Percentiles rank a stretch among this genome's conserved stretches.
Conservation (phyloP, 1,140 invertebrate genomes). For the Scaptodrosophila lebanonensis region DNA sequence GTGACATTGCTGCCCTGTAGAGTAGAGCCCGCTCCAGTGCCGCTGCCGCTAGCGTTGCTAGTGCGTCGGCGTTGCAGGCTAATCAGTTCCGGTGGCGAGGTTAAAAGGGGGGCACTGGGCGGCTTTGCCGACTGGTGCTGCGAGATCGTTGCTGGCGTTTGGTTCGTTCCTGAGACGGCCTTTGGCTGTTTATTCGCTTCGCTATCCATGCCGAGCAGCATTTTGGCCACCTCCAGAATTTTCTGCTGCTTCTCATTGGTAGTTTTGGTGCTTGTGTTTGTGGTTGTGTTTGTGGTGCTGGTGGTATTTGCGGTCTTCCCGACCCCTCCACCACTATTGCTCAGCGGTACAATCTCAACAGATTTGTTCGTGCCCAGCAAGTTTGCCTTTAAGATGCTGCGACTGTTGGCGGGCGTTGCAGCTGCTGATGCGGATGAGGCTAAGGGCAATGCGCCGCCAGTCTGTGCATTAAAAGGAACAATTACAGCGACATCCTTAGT, state of each 20-base stretch:
- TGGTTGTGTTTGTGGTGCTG: background rate
- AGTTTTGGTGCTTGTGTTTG: constrained; percentile 8
- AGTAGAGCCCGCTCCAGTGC: constrained; percentile 1
- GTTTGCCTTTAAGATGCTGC: constrained; percentile 68
- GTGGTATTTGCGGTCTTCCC: constrained; percentile 1
- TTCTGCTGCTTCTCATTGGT: constrained; percentile 46
- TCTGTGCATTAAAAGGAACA: no score
- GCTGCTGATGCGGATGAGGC: constrained; percentile 1
- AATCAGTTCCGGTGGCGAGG: constrained; percentile 66
- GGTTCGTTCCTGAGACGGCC: background rate
- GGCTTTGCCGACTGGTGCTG: constrained; percentile 16
- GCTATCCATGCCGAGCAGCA: constrained; percentile 31
- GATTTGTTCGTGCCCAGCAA: constrained; percentile 61
- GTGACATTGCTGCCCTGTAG: constrained; percentile 23
- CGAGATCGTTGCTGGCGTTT: background rate
- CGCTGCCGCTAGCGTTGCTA: background rate
- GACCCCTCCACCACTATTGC: background rate
- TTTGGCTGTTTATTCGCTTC: constrained; percentile 21
- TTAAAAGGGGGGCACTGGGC: constrained; percentile 43
- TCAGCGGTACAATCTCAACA: constrained; percentile 61
- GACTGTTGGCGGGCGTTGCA: constrained; percentile 42
- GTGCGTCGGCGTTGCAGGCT: constrained; percentile 55
- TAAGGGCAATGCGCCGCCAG: background rate
- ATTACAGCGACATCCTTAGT: no score
- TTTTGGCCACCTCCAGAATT: constrained; percentile 54